A percentile compares a stretch with the other conserved stretches of the same genome.
Evolutionary conservation across 2,113 vertebrate genomes (phyloP).

Genomic region (Petrocephalus zakoni): DNA sequence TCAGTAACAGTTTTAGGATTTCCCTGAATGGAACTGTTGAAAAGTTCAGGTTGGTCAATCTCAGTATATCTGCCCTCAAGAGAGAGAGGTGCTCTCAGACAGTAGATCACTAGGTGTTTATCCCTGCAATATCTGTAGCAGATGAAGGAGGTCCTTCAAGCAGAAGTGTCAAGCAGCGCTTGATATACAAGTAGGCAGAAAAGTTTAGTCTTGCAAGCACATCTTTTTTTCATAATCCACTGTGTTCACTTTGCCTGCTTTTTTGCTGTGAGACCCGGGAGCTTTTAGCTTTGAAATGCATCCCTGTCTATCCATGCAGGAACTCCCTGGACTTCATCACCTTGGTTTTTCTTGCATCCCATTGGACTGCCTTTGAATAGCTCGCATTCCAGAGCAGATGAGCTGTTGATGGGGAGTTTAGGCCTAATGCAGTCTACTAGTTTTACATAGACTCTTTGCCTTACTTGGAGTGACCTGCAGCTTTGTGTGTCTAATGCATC

Average conservation of each 20-base stretch:
- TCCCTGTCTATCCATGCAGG: neutral
- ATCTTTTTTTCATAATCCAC: neutral
- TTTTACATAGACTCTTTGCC: neutral
- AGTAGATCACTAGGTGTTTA: neutral
- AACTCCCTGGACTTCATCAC: neutral
- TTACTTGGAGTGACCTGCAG: neutral
- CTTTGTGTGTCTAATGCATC: conserved; percentile 8
- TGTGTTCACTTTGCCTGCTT: neutral
- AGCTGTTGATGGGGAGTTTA: conserved; percentile 9
- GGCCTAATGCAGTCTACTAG: neutral
- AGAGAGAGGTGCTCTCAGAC: neutral
- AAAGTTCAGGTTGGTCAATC: neutral
- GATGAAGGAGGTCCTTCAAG: neutral
- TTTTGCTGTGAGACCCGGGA: neutral
- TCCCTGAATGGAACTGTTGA: neutral
- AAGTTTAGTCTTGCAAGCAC: too few relatives aligned
- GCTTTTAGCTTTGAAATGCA: neutral
- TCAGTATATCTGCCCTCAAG: neutral
- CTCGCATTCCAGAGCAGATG: neutral
- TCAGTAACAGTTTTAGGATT: neutral
- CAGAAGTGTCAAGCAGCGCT: neutral
- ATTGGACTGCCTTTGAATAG: conserved; percentile 1
- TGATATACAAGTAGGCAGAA: neutral
- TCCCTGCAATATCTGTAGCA: neutral
- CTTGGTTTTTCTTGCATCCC: neutral